Percentiles rank a stretch among this genome's conserved stretches.
Evolutionary conservation across 2,888 invertebrate genomes (phyloP).

Genomic region (Silvanus unidentatus): DNA sequence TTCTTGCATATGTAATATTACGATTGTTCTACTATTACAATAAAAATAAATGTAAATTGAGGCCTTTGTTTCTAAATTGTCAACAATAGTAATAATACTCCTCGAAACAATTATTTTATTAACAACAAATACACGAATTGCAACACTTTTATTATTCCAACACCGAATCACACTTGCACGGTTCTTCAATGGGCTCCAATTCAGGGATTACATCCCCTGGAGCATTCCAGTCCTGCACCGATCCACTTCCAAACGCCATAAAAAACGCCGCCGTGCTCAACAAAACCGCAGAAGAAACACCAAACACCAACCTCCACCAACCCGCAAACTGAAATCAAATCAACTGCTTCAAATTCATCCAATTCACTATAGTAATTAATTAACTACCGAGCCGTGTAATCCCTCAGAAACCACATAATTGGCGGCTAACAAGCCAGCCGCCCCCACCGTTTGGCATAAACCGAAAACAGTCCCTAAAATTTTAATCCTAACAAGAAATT

Average conservation of each 20-base stretch:
- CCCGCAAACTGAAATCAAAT: constrained; percentile 46
- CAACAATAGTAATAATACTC: background rate
- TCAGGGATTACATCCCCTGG: constrained; percentile 39
- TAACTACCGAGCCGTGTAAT: constrained; percentile 52
- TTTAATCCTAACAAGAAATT: too few relatives aligned
- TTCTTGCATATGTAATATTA: constrained; percentile 8
- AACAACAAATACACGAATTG: too few relatives aligned
- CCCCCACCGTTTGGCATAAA: constrained; percentile 52
- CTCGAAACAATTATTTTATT: too few relatives aligned
- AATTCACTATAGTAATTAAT: constrained; percentile 1
- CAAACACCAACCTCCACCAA: constrained; percentile 56
- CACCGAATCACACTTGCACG: constrained; percentile 42
- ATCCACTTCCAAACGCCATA: constrained; percentile 53
- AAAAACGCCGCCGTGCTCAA: constrained; percentile 53
- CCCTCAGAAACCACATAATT: constrained; percentile 56
- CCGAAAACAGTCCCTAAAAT: constrained; percentile 46
- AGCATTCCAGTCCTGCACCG: constrained; percentile 54
- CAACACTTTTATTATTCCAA: constrained; percentile 32
- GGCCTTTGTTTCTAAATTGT: constrained; percentile 1
- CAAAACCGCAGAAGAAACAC: constrained; percentile 53
- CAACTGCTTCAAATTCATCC: background rate
- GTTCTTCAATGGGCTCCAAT: constrained; percentile 39
- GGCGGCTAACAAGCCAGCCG: constrained; percentile 52
- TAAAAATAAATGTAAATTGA: constrained; percentile 9
- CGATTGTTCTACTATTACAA: constrained; percentile 19